Conservation (phyloP, 2,113 vertebrate species). For the Caretta caretta region DNA sequence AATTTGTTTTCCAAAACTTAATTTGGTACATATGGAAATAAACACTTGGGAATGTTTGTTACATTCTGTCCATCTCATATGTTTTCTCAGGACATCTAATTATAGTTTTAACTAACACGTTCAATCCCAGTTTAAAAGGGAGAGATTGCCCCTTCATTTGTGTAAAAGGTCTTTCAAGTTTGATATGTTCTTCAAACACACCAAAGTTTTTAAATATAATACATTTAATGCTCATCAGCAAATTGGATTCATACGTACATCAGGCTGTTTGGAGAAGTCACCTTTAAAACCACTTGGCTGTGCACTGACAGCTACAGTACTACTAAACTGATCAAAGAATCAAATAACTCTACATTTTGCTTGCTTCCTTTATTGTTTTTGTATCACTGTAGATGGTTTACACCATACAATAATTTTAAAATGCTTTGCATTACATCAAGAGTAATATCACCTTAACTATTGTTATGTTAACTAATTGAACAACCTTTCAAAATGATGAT, state of each 20-base stretch:
- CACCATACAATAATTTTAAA: neutral
- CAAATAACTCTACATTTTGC: neutral
- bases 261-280: conserved; percentile 11
- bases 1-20: conserved; percentile 48
- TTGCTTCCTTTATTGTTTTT: conserved; percentile 29
- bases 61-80: conserved; percentile 34
- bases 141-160: conserved; percentile 17
- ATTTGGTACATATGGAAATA: conserved; percentile 67
- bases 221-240: neutral
- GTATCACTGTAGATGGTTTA: neutral
- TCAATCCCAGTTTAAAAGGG: neutral
- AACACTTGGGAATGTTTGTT: conserved; percentile 47
- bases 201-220: conserved; percentile 3
- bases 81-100: conserved; percentile 7
- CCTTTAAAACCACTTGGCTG: neutral
- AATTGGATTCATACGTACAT: neutral
- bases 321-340: conserved; percentile 30
- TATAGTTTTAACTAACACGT: conserved; percentile 29
- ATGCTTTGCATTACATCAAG: neutral
- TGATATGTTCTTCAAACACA: neutral
- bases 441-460: neutral
- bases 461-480: neutral
- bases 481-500: neutral
- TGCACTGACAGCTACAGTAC: neutral
- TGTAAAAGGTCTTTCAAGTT: conserved; percentile 10